These are phyloP conservation scores for Mustelus asterias DNA, from an alignment of 2,113 vertebrate species.

Conservation along the genomic window DNA sequence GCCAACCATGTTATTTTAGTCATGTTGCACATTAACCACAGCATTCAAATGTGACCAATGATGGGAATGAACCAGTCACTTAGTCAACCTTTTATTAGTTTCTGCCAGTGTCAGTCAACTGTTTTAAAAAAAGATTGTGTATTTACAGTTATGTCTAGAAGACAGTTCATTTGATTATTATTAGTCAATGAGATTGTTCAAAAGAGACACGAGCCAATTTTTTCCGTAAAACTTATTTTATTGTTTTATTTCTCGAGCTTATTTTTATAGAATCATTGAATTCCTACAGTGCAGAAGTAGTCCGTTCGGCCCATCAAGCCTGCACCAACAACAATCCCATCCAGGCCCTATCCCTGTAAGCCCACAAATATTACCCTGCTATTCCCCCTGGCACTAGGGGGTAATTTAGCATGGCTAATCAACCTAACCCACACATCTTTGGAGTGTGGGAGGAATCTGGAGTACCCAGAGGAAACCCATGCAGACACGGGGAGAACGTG, in stretches of 20 bases:
- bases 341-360: too few species aligned
- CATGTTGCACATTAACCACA: not conserved
- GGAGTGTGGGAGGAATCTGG: too few species aligned
- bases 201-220: not conserved
- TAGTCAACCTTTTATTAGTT: too few species aligned
- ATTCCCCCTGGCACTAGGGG: too few species aligned
- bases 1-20: not conserved
- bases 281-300: too few species aligned
- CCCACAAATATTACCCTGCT: too few species aligned
- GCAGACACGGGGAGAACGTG: too few species aligned
- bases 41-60: not conserved
- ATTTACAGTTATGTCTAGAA: not conserved
- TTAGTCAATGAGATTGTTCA: not conserved
- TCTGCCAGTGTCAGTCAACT: not conserved
- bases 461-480: too few species aligned
- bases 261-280: not conserved
- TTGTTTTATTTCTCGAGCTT: not conserved
- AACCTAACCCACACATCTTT: too few species aligned
- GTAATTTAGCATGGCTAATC: too few species aligned
- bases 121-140: not conserved
- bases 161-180: not conserved
- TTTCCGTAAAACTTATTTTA: not conserved
- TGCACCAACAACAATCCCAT: too few species aligned
- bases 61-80: not conserved
- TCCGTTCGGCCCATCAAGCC: too few species aligned